Evolutionary conservation across 2,113 vertebrate genomes (phyloP).

Genomic region (Tursiops truncatus): DNA sequence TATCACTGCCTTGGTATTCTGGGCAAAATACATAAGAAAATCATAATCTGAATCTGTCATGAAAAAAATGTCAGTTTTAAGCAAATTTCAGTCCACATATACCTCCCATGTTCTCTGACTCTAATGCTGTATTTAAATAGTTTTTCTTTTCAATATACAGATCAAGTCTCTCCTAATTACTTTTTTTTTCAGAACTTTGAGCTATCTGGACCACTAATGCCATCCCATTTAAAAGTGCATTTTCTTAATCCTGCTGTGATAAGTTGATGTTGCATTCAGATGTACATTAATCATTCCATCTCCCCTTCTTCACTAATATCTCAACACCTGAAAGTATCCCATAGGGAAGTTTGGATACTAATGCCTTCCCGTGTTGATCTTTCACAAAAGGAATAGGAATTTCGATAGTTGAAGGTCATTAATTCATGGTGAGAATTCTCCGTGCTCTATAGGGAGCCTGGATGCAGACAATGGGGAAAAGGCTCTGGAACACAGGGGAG

Average conservation of each 20-base stretch:
- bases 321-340: neutral
- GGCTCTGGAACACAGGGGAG: neutral
- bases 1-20: neutral
- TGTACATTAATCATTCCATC: neutral
- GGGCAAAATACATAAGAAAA: neutral
- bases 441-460: neutral
- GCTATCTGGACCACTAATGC: neutral
- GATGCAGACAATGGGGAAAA: neutral
- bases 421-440: neutral
- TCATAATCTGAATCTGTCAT: neutral
- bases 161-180: neutral
- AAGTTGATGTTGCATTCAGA: neutral
- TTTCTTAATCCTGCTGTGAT: neutral
- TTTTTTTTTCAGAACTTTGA: neutral
- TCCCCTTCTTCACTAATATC: neutral
- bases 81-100: neutral
- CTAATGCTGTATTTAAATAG: neutral
- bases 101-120: neutral
- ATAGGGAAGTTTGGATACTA: neutral
- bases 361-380: neutral
- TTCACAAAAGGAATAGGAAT: neutral
- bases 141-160: neutral
- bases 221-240: neutral
- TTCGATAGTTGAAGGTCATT: neutral
- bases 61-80: neutral